These are phyloP conservation scores for Caenorhabditis sp. DNA, from an alignment of 2,888 invertebrate genomes.

Conservation along the genomic window DNA sequence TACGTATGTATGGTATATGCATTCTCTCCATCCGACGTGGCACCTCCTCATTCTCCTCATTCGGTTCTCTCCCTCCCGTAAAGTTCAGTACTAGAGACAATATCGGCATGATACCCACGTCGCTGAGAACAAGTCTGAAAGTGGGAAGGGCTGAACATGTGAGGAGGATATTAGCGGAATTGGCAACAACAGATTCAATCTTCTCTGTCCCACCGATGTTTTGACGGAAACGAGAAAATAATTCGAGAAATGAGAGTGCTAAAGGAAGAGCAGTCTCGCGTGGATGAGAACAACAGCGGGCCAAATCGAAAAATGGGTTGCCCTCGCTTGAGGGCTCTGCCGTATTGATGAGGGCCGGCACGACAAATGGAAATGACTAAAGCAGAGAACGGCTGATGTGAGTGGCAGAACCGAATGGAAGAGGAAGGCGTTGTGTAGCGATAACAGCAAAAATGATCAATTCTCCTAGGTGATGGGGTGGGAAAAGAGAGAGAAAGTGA, in stretches of 20 bases:
- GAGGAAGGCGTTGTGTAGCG: too few species aligned
- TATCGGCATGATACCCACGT: too few species aligned
- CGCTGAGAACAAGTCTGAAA: too few species aligned
- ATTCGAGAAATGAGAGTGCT: neutral
- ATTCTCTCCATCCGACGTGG: too few species aligned
- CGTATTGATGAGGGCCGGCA: constrained; percentile 5
- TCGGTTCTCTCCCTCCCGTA: too few species aligned
- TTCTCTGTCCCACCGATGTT: too few species aligned
- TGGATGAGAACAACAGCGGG: constrained; percentile 5
- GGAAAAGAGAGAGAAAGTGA: neutral
- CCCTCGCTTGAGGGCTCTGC: neutral
- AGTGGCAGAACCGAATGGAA: neutral
- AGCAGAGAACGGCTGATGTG: neutral
- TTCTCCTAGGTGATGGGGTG: neutral
- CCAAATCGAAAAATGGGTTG: constrained; percentile 1
- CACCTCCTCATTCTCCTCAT: neutral
- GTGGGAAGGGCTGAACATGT: too few species aligned
- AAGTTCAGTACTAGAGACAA: too few species aligned
- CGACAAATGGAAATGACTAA: constrained; percentile 2
- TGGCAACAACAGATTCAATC: too few species aligned
- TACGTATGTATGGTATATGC: too few species aligned
- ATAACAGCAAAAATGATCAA: neutral
- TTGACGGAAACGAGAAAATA: too few species aligned
- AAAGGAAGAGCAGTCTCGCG: neutral
- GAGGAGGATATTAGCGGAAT: too few species aligned